Evolutionary conservation across 2,113 vertebrate species (phyloP), one percentile per base, ranked within the genome.

Genomic region (Nematolebias whitei): DNA sequence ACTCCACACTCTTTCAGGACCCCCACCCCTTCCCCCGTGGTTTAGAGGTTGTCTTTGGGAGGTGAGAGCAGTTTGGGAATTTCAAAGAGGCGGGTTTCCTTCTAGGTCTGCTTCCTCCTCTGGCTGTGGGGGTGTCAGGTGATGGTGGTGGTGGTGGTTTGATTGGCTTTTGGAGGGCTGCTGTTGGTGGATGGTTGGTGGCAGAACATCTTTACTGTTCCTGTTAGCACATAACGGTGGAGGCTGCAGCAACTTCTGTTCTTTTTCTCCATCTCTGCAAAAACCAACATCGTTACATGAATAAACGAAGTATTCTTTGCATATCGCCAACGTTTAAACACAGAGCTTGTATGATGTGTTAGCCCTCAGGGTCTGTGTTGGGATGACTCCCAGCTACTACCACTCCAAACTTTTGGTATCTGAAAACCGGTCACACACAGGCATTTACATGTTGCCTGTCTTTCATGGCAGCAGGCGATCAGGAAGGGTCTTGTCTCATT

Each of bases 21-120:
- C 80, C 58, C 13, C 5, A 52, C 59, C 64, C 22, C 40, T 41
- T 67, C 47, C 20, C 48, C 29, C 26, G 55, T 47, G 70, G 79
- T 20, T 12, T 58, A 76, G 65, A 83, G 68, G 69, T 77, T 80
- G 82, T 69, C 74, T 80, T 41, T 73, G 56, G 73, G 73, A 78
- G 61, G 70, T 41, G 51, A 63, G 69, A 67, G 71, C 58, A 56
- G 49, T 82, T 38, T n/a, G 26, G n/a, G n/a, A n/a, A n/a, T n/a
- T n/a, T n/a, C n/a, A n/a, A n/a, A n/a, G n/a, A n/a, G n/a, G n/a
- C n/a, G n/a, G n/a, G n/a, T n/a, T 63, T 54, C 67, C 58, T 68
- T 57, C 51, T 73, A n/a, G n/a, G n/a, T n/a, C 68, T 68, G 19
- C 59, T 40, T 71, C 16, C 57, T 71, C 20, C 48, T 74, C 57